phyloP scores from a whole-genome alignment of 2,797 vertebrate species.

The Microcaecilia unicolor region DNA sequence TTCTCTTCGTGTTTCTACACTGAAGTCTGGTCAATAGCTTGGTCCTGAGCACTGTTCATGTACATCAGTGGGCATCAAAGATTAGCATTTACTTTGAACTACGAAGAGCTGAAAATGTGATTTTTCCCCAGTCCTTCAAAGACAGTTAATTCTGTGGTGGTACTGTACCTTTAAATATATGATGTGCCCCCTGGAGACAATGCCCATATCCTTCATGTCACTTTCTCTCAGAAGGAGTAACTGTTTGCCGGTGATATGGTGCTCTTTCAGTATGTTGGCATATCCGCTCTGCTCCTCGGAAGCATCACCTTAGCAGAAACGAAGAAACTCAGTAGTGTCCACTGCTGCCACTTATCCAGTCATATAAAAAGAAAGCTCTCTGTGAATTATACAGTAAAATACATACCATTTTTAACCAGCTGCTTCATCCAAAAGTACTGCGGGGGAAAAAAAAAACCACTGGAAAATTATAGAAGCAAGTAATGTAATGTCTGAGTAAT shows the following conservation, averaged over 20 bases:
- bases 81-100: too few species aligned
- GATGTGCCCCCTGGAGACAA: constrained; percentile 88
- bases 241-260: constrained; percentile 90
- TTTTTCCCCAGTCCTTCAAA: too few species aligned
- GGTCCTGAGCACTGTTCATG: too few species aligned
- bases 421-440: constrained; percentile 95
- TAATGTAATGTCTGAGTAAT: too few species aligned
- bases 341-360: too few species aligned
- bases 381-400: constrained; percentile 4
- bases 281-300: constrained; percentile 73
- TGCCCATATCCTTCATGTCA: constrained; percentile 92
- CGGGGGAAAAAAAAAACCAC: constrained; percentile 33
- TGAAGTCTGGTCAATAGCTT: too few species aligned
- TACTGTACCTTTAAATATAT: constrained; percentile 86
- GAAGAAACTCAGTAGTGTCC: too few species aligned
- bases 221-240: constrained; percentile 80
- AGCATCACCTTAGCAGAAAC: constrained; percentile 55
- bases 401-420: constrained; percentile 80
- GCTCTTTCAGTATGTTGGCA: constrained; percentile 81
- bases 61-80: too few species aligned
- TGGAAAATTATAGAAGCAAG: too few species aligned
- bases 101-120: too few species aligned
- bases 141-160: too few species aligned
- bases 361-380: constrained; percentile 1
- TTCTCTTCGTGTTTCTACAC: too few species aligned